phyloP scores from a whole-genome alignment of 2,113 vertebrate genomes.

The Pluvialis apricaria region DNA sequence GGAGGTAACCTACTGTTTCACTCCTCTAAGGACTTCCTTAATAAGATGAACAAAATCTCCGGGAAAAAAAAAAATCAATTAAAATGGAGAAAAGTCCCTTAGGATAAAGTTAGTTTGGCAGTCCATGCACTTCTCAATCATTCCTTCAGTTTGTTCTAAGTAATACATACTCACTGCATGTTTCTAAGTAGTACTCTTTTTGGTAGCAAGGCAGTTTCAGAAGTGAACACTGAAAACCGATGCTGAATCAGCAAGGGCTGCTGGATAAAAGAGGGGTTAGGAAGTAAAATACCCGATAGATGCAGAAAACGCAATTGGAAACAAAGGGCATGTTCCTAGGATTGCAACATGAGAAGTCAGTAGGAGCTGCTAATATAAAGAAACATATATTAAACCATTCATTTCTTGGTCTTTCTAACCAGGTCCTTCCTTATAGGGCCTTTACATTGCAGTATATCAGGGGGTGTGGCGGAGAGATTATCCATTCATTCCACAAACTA shows the following conservation, averaged over 20 bases:
- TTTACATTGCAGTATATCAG: background rate
- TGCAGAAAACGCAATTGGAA: conserved; percentile 33
- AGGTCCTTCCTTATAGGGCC: background rate
- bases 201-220: conserved; percentile 58
- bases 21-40: conserved; percentile 71
- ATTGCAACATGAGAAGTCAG: conserved; percentile 31
- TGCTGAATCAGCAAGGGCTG: conserved; percentile 63
- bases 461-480: background rate
- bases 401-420: conserved; percentile 9
- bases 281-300: conserved; percentile 24
- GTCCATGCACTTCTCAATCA: conserved; percentile 62
- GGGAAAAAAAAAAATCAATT: conserved; percentile 74
- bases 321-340: conserved; percentile 4
- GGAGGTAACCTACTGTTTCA: conserved; percentile 69
- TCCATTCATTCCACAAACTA: conserved; percentile 1
- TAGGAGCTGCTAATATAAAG: background rate
- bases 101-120: conserved; percentile 71
- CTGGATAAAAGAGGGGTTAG: conserved; percentile 51
- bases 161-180: conserved; percentile 45
- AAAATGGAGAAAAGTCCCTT: conserved; percentile 69
- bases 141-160: conserved; percentile 58
- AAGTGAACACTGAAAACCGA: conserved; percentile 31
- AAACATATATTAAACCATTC: background rate
- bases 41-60: conserved; percentile 68
- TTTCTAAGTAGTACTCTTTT: conserved; percentile 56